Conservation (phyloP, 2,888 invertebrate genomes). For the Trichacis sp. region DNA sequence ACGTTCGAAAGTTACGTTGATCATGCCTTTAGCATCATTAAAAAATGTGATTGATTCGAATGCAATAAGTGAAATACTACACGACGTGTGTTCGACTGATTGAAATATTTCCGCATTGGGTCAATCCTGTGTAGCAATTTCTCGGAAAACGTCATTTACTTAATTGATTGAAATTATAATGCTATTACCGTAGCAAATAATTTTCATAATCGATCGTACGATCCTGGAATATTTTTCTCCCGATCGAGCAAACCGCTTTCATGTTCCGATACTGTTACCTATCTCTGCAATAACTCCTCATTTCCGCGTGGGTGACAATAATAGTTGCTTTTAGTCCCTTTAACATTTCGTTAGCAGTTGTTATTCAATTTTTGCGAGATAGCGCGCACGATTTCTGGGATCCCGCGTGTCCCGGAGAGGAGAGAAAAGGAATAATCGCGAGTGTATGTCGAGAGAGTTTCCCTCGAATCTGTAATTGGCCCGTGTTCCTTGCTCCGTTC, state of each 20-base stretch:
- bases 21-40: not conserved
- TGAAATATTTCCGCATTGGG: too few species aligned
- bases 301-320: not conserved
- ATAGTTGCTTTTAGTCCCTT: not conserved
- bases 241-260: not conserved
- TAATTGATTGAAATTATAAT: too few species aligned
- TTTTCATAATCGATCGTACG: too few species aligned
- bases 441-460: conserved; percentile 25
- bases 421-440: conserved; percentile 1
- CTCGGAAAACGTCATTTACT: too few species aligned
- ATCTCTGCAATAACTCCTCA: not conserved
- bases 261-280: not conserved
- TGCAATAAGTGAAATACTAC: too few species aligned
- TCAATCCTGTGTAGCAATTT: too few species aligned
- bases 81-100: too few species aligned
- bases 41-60: not conserved
- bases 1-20: not conserved
- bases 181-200: too few species aligned
- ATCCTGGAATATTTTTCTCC: too few species aligned
- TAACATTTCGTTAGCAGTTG: conserved; percentile 4
- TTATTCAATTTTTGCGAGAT: conserved; percentile 19
- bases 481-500: conserved; percentile 29
- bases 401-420: conserved; percentile 4
- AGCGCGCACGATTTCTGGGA: conserved; percentile 23
- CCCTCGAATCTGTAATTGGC: conserved; percentile 45